These are phyloP conservation scores for Papilio dardanus DNA, from an alignment of 1,140 invertebrate species.

Conservation along the genomic window DNA sequence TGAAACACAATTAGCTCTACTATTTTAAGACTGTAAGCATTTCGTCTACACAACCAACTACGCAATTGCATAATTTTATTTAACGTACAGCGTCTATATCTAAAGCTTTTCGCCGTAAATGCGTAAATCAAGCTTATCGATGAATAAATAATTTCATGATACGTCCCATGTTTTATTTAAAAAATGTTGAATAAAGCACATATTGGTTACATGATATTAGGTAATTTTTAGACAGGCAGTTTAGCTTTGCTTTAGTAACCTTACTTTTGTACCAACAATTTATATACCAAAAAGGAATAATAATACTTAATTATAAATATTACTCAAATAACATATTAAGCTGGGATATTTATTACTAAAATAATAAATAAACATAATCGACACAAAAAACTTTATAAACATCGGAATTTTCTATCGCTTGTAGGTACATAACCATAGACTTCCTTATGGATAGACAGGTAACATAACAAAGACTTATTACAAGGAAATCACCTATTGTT, in stretches of 20 bases:
- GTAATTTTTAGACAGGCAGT: too few species aligned
- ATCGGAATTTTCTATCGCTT: not conserved
- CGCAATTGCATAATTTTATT: slow-evolving; percentile 45
- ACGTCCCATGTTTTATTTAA: too few species aligned
- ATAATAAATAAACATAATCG: not conserved
- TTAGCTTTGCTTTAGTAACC: not conserved
- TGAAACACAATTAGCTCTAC: slow-evolving; percentile 77
- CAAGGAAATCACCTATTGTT: slow-evolving; percentile 75
- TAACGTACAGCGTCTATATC: not conserved
- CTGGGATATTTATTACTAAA: not conserved
- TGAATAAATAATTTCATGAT: too few species aligned
- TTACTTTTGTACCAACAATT: too few species aligned
- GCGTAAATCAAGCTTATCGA: not conserved
- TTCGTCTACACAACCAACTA: slow-evolving; percentile 53
- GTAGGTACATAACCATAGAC: slow-evolving; percentile 21
- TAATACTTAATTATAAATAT: too few species aligned
- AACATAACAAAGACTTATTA: slow-evolving; percentile 71
- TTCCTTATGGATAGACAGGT: slow-evolving; percentile 44
- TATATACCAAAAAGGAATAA: too few species aligned
- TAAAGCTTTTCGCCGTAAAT: not conserved
- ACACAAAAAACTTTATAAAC: slow-evolving; percentile 10
- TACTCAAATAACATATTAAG: too few species aligned
- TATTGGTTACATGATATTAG: too few species aligned
- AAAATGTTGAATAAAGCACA: too few species aligned
- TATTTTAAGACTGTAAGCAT: slow-evolving; percentile 72